A percentile compares a stretch with the other conserved stretches of the same genome.
Conservation (phyloP, 2,797 vertebrate genomes). For the Trichosurus vulpecula region DNA sequence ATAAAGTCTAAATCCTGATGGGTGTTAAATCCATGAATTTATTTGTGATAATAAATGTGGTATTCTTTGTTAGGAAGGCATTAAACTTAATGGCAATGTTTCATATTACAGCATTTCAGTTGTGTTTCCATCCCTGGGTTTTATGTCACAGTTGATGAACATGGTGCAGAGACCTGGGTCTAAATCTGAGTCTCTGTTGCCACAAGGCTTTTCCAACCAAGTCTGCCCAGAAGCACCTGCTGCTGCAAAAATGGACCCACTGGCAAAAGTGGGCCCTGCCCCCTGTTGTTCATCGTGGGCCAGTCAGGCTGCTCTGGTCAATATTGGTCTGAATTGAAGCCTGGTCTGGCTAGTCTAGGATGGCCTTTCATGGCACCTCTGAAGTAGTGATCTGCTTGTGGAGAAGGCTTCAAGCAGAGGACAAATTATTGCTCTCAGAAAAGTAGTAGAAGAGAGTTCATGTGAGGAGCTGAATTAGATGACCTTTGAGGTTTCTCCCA, state of each 20-base stretch:
- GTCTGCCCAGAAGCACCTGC: neutral
- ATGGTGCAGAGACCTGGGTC: constrained; percentile 44
- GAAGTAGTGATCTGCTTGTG: neutral
- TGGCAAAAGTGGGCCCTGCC: neutral
- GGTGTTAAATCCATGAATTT: constrained; percentile 78
- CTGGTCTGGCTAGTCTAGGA: neutral
- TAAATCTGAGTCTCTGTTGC: neutral
- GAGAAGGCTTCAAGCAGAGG: neutral
- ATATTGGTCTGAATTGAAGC: neutral
- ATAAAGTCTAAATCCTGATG: constrained; percentile 81
- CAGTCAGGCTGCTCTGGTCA: neutral
- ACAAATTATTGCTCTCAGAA: neutral
- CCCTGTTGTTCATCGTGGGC: neutral
- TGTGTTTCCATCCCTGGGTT: constrained; percentile 60
- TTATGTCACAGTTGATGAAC: constrained; percentile 66
- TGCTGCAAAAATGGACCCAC: neutral
- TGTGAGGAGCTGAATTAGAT: neutral
- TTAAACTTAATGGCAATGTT: constrained; percentile 77
- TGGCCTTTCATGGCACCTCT: neutral
- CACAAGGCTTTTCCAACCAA: neutral
- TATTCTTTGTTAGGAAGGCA: constrained; percentile 78
- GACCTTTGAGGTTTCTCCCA: neutral
- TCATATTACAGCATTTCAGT: constrained; percentile 59
- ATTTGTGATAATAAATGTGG: constrained; percentile 80
- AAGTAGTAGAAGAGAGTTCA: neutral